Evolutionary conservation across 2,888 invertebrate genomes (phyloP).

Genomic region (Netelia melanura): DNA sequence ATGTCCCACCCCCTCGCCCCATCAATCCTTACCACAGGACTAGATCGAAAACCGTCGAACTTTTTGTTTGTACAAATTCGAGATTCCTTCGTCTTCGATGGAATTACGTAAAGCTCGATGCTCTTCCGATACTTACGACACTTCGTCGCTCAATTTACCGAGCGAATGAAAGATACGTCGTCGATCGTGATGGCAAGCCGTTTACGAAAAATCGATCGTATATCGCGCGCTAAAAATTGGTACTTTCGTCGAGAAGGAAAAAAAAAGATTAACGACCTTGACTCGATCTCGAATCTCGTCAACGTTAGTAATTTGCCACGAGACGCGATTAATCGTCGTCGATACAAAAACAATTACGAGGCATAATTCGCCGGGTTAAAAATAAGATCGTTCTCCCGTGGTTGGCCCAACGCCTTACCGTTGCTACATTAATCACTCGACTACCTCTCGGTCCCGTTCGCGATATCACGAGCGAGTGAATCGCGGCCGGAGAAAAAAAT

Average conservation of each 20-base stretch:
- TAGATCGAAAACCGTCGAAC: constrained; percentile 20
- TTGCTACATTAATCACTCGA: too few species aligned
- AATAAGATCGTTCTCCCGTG: not conserved
- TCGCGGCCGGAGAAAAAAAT: constrained; percentile 1
- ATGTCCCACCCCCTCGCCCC: not conserved
- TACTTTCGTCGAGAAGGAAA: not conserved
- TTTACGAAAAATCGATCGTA: too few species aligned
- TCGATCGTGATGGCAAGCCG: too few species aligned
- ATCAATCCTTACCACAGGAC: not conserved
- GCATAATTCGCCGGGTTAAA: not conserved
- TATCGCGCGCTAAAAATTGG: too few species aligned
- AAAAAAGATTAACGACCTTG: not conserved
- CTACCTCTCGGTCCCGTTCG: constrained; percentile 6
- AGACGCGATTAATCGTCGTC: not conserved
- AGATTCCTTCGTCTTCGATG: constrained; percentile 9
- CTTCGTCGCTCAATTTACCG: too few species aligned
- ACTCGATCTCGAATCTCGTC: too few species aligned
- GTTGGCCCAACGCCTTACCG: too few species aligned
- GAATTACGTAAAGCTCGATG: not conserved
- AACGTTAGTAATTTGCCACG: not conserved
- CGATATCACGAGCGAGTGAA: constrained; percentile 23
- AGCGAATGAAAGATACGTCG: too few species aligned
- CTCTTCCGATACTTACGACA: not conserved
- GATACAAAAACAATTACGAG: constrained; percentile 15
- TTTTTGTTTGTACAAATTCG: constrained; percentile 7